A percentile compares a stretch with the other conserved stretches of the same genome.
Evolutionary conservation across 2,888 invertebrate species (phyloP).

Genomic region (Tridacna crocea): DNA sequence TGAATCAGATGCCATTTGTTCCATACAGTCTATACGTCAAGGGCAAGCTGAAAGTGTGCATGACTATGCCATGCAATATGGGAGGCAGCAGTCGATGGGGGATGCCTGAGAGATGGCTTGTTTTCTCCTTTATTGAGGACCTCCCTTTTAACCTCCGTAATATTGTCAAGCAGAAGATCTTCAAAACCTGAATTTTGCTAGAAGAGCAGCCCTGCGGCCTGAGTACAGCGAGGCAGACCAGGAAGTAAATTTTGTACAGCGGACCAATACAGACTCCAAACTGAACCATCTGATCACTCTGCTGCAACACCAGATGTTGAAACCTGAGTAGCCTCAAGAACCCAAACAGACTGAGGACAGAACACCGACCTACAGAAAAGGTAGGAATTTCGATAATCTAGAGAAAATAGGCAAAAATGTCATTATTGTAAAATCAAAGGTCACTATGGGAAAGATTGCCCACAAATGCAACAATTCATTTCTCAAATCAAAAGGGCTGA

Average conservation of each 20-base stretch:
- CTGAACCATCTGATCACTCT: neutral
- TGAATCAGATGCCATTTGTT: constrained; percentile 18
- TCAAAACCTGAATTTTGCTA: constrained; percentile 8
- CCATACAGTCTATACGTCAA: constrained; percentile 10
- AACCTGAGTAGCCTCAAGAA: neutral
- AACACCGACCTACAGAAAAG: neutral
- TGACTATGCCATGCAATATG: too few species aligned
- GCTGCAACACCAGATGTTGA: neutral
- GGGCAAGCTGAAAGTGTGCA: constrained; percentile 4
- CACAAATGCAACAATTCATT: neutral
- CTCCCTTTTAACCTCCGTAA: neutral
- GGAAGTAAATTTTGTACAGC: neutral
- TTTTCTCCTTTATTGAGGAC: constrained; percentile 24
- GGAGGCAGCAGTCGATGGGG: too few species aligned
- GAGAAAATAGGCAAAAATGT: neutral
- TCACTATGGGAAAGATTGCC: too few species aligned
- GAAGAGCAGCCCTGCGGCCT: constrained; percentile 32
- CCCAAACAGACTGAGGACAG: neutral
- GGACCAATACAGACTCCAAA: neutral
- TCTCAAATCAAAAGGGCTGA: neutral
- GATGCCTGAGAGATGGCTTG: constrained; percentile 25
- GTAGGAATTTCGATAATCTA: neutral
- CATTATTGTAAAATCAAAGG: neutral
- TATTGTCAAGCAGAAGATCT: constrained; percentile 28
- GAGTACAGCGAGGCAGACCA: constrained; percentile 4